phyloP scores from a whole-genome alignment of 2,888 invertebrate species.

The Steinernema scapterisci region DNA sequence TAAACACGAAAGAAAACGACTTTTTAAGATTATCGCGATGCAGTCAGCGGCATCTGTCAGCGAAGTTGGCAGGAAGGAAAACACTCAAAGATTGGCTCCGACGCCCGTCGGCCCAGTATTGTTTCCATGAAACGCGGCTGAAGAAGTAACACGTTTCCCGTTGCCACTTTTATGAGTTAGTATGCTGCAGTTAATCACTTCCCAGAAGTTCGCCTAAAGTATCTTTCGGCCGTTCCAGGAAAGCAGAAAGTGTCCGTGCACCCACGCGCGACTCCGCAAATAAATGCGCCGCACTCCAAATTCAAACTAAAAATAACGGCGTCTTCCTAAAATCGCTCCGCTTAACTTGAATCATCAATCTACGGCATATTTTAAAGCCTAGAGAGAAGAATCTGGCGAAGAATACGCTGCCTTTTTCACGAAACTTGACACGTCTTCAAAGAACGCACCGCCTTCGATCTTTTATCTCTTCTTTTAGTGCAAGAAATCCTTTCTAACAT shows the following conservation, averaged over 20 bases:
- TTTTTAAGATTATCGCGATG: background rate
- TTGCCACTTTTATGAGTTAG: slow-evolving; percentile 1
- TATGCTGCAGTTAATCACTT: slow-evolving; percentile 17
- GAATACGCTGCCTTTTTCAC: background rate
- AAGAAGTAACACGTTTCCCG: background rate
- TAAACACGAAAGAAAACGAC: slow-evolving; percentile 6
- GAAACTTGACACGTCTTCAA: slow-evolving; percentile 20
- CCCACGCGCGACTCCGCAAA: background rate
- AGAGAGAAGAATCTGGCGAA: background rate
- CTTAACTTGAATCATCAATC: background rate
- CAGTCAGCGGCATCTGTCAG: too few relatives aligned
- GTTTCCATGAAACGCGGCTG: background rate
- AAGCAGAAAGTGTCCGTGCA: background rate
- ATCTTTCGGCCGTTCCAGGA: background rate
- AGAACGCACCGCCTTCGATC: slow-evolving; percentile 3
- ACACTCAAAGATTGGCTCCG: too few relatives aligned
- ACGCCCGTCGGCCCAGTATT: background rate
- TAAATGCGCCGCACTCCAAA: background rate
- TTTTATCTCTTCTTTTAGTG: background rate
- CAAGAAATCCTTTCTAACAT: background rate
- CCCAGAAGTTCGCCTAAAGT: background rate
- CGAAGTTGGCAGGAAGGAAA: too few relatives aligned
- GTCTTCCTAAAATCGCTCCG: background rate
- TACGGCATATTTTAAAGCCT: background rate
- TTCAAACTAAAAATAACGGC: background rate